phyloP scores from a whole-genome alignment of 2,888 invertebrate genomes.

The Thecophora atra region DNA sequence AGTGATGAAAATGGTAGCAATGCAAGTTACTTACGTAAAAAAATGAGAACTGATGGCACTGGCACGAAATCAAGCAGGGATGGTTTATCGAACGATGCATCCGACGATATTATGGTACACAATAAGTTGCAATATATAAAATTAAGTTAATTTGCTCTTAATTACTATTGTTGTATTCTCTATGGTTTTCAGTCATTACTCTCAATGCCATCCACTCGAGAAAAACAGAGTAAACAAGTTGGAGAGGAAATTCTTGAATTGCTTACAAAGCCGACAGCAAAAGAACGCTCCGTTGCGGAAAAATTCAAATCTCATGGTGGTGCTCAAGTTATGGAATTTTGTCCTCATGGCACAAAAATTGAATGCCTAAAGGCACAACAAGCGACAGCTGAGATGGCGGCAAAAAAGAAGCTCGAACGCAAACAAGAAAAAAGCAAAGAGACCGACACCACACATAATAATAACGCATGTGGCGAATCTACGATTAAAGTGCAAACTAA shows the following conservation, averaged over 20 bases:
- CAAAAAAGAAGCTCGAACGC: slow-evolving; percentile 57
- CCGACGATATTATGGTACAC: slow-evolving; percentile 79
- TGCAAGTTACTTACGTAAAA: slow-evolving; percentile 50
- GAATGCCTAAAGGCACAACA: slow-evolving; percentile 77
- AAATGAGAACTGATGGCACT: slow-evolving; percentile 51
- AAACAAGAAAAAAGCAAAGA: slow-evolving; percentile 43
- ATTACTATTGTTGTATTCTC: slow-evolving; percentile 6
- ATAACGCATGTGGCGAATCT: slow-evolving; percentile 43
- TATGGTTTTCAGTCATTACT: slow-evolving; percentile 54
- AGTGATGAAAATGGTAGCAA: slow-evolving; percentile 53
- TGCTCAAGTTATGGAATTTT: slow-evolving; percentile 93
- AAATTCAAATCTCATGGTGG: slow-evolving; percentile 96
- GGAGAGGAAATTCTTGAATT: slow-evolving; percentile 95
- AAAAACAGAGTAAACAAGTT: slow-evolving; percentile 93
- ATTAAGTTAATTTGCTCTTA: not conserved
- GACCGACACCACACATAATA: not conserved
- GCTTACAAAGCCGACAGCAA: slow-evolving; percentile 94
- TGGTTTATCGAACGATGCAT: slow-evolving; percentile 63
- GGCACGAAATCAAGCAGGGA: slow-evolving; percentile 51
- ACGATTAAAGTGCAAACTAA: slow-evolving; percentile 41
- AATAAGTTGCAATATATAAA: slow-evolving; percentile 31
- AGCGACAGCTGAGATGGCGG: slow-evolving; percentile 63
- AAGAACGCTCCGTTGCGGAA: slow-evolving; percentile 94
- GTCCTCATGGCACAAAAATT: slow-evolving; percentile 91
- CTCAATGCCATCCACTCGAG: slow-evolving; percentile 83